Percentiles rank a stretch among this genome's conserved stretches.
Evolutionary conservation across 2,113 vertebrate genomes (phyloP).

Genomic region (Phoenicopterus ruber): DNA sequence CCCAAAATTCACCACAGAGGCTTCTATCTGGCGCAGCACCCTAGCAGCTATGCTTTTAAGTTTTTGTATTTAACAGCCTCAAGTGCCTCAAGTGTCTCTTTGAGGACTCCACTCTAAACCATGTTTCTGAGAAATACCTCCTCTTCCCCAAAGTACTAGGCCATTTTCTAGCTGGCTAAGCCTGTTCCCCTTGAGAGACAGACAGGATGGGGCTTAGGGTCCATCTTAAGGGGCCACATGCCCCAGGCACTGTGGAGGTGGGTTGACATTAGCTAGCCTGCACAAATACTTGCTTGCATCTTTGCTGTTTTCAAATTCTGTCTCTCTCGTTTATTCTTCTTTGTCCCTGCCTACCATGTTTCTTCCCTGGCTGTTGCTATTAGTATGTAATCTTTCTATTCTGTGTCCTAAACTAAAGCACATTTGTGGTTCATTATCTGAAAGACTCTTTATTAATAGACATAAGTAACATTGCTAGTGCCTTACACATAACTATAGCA

Average conservation of each 20-base stretch:
- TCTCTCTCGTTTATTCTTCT: background rate
- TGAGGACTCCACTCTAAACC: background rate
- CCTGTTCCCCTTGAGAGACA: background rate
- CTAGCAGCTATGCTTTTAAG: background rate
- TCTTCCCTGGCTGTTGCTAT: background rate
- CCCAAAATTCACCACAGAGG: background rate
- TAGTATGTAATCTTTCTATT: background rate
- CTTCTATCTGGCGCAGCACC: background rate
- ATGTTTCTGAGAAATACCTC: background rate
- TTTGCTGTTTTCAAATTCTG: slow-evolving; percentile 10
- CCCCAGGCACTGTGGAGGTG: background rate
- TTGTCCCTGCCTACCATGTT: background rate
- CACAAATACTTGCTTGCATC: slow-evolving; percentile 47
- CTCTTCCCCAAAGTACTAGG: background rate
- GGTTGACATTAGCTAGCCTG: background rate
- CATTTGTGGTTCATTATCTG: background rate
- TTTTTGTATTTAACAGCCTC: background rate
- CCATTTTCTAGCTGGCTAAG: background rate
- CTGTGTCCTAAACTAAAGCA: background rate
- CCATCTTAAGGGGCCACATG: background rate
- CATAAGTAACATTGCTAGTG: background rate
- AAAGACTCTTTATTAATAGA: background rate
- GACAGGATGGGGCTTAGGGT: background rate
- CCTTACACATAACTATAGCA: background rate
- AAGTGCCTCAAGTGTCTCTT: background rate